Evolutionary conservation across 2,888 invertebrate genomes (phyloP).

Genomic region (Melanchra persicariae): DNA sequence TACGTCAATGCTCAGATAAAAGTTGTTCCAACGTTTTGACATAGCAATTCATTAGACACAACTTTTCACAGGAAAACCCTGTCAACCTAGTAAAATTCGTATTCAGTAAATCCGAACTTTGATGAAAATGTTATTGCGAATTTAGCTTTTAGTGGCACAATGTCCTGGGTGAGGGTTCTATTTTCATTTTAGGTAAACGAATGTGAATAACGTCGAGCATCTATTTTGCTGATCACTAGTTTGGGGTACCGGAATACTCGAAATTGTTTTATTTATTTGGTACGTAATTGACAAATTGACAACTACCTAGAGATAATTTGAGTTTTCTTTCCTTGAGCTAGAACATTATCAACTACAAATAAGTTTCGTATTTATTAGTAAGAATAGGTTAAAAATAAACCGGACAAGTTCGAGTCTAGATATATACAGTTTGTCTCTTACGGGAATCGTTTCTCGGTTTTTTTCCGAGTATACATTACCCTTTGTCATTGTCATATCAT

Average conservation of each 20-base stretch:
- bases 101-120: constrained; percentile 22
- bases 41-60: constrained; percentile 28
- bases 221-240: background rate
- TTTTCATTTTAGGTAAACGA: constrained; percentile 2
- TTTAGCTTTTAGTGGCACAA: constrained; percentile 15
- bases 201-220: background rate
- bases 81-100: constrained; percentile 18
- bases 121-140: constrained; percentile 17
- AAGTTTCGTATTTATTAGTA: too few relatives aligned
- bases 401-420: too few relatives aligned
- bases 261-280: background rate
- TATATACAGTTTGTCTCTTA: too few relatives aligned
- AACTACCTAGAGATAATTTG: background rate
- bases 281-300: background rate
- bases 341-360: too few relatives aligned
- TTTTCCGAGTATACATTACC: too few relatives aligned
- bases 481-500: too few relatives aligned
- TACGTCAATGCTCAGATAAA: constrained; percentile 14
- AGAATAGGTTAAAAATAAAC: too few relatives aligned
- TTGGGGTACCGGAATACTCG: background rate
- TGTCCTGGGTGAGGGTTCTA: background rate
- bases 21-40: constrained; percentile 26
- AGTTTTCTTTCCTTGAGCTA: too few relatives aligned
- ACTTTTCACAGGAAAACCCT: constrained; percentile 12
- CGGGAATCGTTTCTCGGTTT: too few relatives aligned